Conservation (phyloP, 2,797 vertebrate species). For the Steatocranus sp. region DNA sequence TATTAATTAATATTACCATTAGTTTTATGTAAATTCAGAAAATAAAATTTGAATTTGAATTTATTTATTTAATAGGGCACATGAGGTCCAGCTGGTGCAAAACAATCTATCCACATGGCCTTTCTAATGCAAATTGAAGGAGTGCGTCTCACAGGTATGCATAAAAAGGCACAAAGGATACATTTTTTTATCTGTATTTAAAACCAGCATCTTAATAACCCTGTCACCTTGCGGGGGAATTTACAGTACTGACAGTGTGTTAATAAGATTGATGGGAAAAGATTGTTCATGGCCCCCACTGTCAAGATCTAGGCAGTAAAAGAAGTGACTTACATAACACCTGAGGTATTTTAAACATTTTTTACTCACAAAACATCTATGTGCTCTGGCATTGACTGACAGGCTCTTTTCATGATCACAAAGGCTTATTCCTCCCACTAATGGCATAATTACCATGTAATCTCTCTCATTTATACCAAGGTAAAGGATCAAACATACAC, state of each 20-base stretch:
- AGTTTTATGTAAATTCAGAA: background rate
- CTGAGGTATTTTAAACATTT: background rate
- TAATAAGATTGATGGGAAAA: slow-evolving; percentile 1
- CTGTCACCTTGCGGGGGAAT: background rate
- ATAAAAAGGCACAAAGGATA: slow-evolving; percentile 1
- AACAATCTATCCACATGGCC: slow-evolving; percentile 16
- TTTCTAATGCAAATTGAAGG: background rate
- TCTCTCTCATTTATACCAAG: slow-evolving; percentile 41
- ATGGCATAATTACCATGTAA: slow-evolving; percentile 56
- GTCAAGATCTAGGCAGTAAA: background rate
- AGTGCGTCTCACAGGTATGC: background rate
- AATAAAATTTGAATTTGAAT: too few species aligned
- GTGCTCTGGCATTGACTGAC: slow-evolving; percentile 3
- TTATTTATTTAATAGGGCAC: slow-evolving; percentile 3
- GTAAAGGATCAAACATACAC: slow-evolving; percentile 50
- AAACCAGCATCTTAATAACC: background rate
- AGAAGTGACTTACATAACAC: background rate
- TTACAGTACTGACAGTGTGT: background rate
- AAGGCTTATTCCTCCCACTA: slow-evolving; percentile 30
- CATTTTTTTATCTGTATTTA: slow-evolving; percentile 14
- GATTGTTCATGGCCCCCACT: background rate
- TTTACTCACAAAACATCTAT: background rate
- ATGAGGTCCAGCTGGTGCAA: slow-evolving; percentile 2
- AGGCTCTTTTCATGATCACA: slow-evolving; percentile 26
- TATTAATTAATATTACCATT: background rate